Percentiles rank a stretch among this genome's conserved stretches.
These are phyloP conservation scores for Pocillopora meandrina DNA, from an alignment of 92 coral and sea anemone genomes.

Conservation along the genomic window DNA sequence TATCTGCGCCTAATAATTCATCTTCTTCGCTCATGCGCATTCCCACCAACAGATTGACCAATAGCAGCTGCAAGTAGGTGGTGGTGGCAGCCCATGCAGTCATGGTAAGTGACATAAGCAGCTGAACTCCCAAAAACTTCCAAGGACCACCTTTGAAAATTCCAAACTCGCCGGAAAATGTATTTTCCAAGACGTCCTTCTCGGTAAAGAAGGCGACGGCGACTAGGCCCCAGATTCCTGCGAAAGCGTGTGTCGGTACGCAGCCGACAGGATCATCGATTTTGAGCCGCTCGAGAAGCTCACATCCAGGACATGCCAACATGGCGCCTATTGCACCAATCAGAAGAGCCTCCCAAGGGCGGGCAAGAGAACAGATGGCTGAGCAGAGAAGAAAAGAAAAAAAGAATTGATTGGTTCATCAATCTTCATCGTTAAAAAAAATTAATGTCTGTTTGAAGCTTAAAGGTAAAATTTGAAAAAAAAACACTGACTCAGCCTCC, in stretches of 20 bases:
- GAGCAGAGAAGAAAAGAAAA: neutral
- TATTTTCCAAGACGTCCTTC: conserved; percentile 48
- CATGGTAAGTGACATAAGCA: conserved; percentile 27
- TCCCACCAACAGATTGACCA: conserved; percentile 66
- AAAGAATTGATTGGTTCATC: neutral
- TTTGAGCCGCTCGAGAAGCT: conserved; percentile 47
- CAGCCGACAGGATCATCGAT: conserved; percentile 79
- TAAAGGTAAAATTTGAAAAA: no score
- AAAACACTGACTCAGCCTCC: no score
- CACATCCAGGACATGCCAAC: conserved; percentile 51
- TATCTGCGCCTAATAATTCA: conserved; percentile 81
- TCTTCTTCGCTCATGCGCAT: conserved; percentile 70
- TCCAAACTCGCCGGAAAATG: conserved; percentile 47
- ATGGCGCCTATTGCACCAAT: conserved; percentile 63
- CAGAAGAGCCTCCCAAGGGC: conserved; percentile 53
- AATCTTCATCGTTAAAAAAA: no score
- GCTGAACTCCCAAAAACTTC: conserved; percentile 61
- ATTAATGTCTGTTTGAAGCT: no score
- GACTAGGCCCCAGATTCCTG: conserved; percentile 76
- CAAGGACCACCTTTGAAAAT: conserved; percentile 66
- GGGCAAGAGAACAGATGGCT: conserved; percentile 60
- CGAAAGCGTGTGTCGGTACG: conserved; percentile 65
- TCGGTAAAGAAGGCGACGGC: conserved; percentile 72
- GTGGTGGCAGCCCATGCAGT: conserved; percentile 62
- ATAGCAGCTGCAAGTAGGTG: conserved; percentile 54